Conservation (phyloP, 2,888 invertebrate genomes). For the Pammene aurita region DNA sequence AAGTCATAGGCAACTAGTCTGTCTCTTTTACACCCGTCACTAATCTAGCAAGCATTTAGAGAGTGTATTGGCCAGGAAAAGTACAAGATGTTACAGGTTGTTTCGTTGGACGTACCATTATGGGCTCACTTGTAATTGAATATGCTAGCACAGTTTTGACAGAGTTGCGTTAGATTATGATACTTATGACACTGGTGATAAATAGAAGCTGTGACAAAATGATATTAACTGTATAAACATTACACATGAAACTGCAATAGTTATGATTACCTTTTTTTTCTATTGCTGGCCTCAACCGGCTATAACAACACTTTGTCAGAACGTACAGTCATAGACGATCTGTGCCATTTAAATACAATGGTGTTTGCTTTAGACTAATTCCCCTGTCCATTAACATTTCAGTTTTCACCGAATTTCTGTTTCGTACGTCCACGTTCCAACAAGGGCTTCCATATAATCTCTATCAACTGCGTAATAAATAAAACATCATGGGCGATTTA, state of each 20-base stretch:
- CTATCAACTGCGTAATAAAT: slow-evolving; percentile 13
- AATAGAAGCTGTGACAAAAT: slow-evolving; percentile 26
- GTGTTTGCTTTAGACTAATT: too few species aligned
- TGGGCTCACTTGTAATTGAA: slow-evolving; percentile 34
- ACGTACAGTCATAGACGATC: too few species aligned
- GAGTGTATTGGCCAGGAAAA: slow-evolving; percentile 24
- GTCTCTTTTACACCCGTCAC: slow-evolving; percentile 26
- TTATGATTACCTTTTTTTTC: background rate
- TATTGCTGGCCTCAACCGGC: background rate
- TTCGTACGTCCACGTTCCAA: slow-evolving; percentile 15
- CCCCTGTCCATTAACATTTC: background rate
- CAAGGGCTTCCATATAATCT: slow-evolving; percentile 1
- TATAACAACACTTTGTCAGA: background rate
- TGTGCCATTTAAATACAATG: too few species aligned
- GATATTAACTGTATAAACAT: slow-evolving; percentile 5
- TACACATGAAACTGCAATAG: background rate
- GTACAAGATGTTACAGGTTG: slow-evolving; percentile 34
- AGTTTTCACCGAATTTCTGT: slow-evolving; percentile 8
- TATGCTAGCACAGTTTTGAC: slow-evolving; percentile 37
- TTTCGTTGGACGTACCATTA: slow-evolving; percentile 25
- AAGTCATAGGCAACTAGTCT: slow-evolving; percentile 4
- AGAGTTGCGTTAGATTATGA: slow-evolving; percentile 23
- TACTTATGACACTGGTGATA: background rate
- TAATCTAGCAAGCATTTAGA: slow-evolving; percentile 5
- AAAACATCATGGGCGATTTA: slow-evolving; percentile 11